phyloP scores from a whole-genome alignment of 2,888 invertebrate species.

The Pyrrhosoma nymphula region DNA sequence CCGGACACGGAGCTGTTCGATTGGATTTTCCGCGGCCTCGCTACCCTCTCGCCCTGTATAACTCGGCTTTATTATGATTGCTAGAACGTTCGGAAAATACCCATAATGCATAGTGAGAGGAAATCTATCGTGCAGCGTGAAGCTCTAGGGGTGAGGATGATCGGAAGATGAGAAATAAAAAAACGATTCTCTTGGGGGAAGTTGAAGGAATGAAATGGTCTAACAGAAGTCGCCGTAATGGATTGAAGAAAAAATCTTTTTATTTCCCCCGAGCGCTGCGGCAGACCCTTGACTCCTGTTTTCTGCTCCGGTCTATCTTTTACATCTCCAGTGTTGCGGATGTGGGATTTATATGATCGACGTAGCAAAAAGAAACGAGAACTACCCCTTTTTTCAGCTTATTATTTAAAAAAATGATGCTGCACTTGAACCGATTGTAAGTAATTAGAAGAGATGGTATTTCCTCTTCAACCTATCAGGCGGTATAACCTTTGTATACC shows the following conservation, averaged over 20 bases:
- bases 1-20: background rate
- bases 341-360: background rate
- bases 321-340: background rate
- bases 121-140: background rate
- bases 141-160: background rate
- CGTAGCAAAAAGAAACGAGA: background rate
- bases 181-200: background rate
- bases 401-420: background rate
- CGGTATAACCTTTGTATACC: too few species aligned
- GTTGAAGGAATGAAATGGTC: background rate
- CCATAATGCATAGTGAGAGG: background rate
- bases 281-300: background rate
- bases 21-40: background rate
- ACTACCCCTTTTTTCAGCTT: conserved; percentile 4
- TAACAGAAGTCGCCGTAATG: background rate
- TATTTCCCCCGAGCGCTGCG: background rate
- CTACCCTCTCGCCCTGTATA: background rate
- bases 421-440: background rate
- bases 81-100: background rate
- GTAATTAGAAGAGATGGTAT: background rate
- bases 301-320: background rate
- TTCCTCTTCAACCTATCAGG: background rate
- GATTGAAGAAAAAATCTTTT: background rate
- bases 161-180: background rate
- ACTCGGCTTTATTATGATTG: conserved; percentile 2